Base-by-base conservation (phyloP, 1,140 invertebrate species). In the Drosophila pachea region DNA sequence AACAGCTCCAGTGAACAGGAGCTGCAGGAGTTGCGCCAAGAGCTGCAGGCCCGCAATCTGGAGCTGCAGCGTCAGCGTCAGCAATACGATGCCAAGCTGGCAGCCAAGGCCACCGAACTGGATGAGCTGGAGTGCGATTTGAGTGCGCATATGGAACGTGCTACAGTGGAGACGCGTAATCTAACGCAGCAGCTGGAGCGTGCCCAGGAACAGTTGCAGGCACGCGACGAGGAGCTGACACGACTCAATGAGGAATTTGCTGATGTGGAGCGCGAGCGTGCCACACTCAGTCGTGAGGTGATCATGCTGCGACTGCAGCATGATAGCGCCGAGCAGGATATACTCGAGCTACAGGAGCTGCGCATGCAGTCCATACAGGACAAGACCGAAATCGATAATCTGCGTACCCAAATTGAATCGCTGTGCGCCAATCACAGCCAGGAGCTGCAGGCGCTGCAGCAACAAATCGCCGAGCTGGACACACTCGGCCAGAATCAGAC, bases 111-210 rank as follows among this genome's bases (percentile, higher is more conserved):
- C 40, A 90, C 82, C 11, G 92, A 93, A 59, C 90, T 92, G 43
- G 92, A 93, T 68, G 91, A 92, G 70, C 81, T 92, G 45, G 92
- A 93, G 77, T 83, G 88, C 32, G 92, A 93, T 74, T 90, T 93
- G 59, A 92, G 92, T 68, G 89, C 87, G n/a, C 93, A 94, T 84
- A 90, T 93, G 58, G 90, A 92, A 75, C 90, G 91, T 38, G 75
- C 92, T 36, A 88, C 91, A 31, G 90, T 90, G 71, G 91, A 93
- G 81, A 90, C 89, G 6, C 90, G 91, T 45, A 74, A 83, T 5
- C 52, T 90, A 0, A n/a, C 68, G 87, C 89, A 93, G 89, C 89
- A 70, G 71, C 61, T 90, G 89, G 71, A 92, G 77, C 89, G 91
- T 74, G 73, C 91, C 0, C 76, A 91, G 52, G 90, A 91, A 45